These are phyloP conservation scores for Coptodon rendalli DNA, from an alignment of 2,113 vertebrate genomes.

Conservation along the genomic window DNA sequence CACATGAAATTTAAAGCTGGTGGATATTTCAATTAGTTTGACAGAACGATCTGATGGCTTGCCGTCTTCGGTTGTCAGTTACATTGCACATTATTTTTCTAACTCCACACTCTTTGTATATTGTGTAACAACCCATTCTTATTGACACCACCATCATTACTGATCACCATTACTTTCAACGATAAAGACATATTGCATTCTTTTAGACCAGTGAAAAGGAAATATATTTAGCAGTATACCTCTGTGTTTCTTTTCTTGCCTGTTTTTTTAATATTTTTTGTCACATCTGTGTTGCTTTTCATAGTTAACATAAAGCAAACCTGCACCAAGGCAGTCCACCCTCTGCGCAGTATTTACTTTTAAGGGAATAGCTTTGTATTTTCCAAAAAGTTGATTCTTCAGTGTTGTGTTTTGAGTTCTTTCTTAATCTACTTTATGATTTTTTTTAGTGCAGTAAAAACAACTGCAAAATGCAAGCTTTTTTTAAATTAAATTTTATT, in stretches of 20 bases:
- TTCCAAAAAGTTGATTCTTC: neutral
- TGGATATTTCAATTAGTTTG: neutral
- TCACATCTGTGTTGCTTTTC: neutral
- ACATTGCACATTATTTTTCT: neutral
- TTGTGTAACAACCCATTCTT: neutral
- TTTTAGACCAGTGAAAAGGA: neutral
- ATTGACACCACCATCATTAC: neutral
- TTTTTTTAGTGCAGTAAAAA: neutral
- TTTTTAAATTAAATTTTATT: neutral
- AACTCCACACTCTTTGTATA: neutral
- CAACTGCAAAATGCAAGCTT: neutral
- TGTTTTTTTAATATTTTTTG: neutral
- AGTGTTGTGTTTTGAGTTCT: neutral
- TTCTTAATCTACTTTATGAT: neutral
- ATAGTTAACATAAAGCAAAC: neutral
- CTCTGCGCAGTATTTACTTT: neutral
- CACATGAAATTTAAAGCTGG: neutral
- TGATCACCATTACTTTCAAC: neutral
- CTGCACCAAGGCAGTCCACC: neutral
- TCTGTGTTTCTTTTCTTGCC: neutral
- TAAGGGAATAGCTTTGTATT: neutral
- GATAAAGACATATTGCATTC: neutral
- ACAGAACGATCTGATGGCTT: neutral
- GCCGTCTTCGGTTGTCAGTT: neutral
- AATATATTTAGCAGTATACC: neutral